These are phyloP conservation scores for Drosophila nr. perissopoda DNA, from an alignment of 2,888 invertebrate genomes.

Conservation along the genomic window DNA sequence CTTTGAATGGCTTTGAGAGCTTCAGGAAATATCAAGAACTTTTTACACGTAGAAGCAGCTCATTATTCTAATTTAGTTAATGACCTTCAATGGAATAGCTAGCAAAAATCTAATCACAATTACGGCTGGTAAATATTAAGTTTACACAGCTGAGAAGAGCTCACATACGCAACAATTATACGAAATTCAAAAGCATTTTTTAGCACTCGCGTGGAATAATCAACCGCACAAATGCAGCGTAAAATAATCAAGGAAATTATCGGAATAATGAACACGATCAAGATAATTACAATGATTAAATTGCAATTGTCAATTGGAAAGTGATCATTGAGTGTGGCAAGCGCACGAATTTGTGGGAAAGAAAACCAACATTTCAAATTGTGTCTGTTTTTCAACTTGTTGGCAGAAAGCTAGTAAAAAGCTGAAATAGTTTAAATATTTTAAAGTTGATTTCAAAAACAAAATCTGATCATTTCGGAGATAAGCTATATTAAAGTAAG, in stretches of 20 bases:
- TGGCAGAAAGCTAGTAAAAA: neutral
- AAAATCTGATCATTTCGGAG: neutral
- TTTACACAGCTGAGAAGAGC: neutral
- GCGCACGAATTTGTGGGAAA: neutral
- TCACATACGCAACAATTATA: neutral
- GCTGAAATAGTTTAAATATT: neutral
- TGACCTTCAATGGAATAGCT: neutral
- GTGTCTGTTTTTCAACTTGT: neutral
- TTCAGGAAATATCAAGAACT: neutral
- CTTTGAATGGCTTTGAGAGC: too few species aligned
- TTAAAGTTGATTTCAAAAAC: neutral
- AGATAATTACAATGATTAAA: constrained; percentile 6
- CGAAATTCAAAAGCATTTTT: neutral
- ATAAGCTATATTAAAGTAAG: neutral
- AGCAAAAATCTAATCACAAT: constrained; percentile 3
- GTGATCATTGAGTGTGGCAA: neutral
- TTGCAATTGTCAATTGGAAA: constrained; percentile 3
- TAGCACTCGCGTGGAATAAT: neutral
- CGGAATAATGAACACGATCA: neutral
- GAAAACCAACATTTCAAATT: neutral
- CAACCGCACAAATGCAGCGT: neutral
- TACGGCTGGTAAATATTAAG: too few species aligned
- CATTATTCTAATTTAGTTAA: neutral
- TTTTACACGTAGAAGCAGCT: neutral
- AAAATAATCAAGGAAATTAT: constrained; percentile 15